Conservation (phyloP, 2,113 vertebrate genomes). For the Upupa epops region DNA sequence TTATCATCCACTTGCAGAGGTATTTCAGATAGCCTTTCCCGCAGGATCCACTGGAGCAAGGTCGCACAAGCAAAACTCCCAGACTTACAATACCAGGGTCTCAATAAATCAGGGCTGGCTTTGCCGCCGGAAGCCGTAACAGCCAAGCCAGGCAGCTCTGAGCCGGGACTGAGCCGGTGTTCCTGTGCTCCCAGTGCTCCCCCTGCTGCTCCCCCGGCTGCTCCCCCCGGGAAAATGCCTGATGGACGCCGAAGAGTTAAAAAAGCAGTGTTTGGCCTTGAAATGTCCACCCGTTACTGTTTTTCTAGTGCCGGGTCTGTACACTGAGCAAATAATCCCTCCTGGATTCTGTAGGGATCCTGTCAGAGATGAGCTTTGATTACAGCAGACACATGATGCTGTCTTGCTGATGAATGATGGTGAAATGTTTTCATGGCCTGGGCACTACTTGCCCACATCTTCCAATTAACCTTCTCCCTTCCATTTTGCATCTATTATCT, state of each 20-base stretch:
- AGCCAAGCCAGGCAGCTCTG: background rate
- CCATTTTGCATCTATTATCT: background rate
- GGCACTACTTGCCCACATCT: background rate
- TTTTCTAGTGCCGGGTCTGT: background rate
- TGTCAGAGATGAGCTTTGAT: background rate
- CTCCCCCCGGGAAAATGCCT: background rate
- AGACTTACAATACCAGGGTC: background rate
- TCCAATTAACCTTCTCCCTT: background rate
- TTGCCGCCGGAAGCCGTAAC: too few species aligned
- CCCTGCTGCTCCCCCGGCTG: conserved; percentile 6
- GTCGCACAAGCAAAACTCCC: background rate
- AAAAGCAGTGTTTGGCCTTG: background rate
- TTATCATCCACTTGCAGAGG: background rate
- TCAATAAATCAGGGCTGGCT: background rate
- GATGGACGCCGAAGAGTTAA: background rate
- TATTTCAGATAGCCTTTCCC: background rate
- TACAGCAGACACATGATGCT: background rate
- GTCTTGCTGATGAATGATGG: accelerated
- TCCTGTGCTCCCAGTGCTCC: conserved; percentile 28
- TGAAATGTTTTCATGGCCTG: background rate
- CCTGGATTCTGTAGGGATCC: background rate
- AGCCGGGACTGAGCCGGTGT: background rate
- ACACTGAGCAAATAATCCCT: background rate
- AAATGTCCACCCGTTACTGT: background rate
- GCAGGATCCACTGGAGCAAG: background rate